Evolutionary conservation across 2,888 invertebrate species (phyloP).

Genomic region (Ecdyonurus torrentis): DNA sequence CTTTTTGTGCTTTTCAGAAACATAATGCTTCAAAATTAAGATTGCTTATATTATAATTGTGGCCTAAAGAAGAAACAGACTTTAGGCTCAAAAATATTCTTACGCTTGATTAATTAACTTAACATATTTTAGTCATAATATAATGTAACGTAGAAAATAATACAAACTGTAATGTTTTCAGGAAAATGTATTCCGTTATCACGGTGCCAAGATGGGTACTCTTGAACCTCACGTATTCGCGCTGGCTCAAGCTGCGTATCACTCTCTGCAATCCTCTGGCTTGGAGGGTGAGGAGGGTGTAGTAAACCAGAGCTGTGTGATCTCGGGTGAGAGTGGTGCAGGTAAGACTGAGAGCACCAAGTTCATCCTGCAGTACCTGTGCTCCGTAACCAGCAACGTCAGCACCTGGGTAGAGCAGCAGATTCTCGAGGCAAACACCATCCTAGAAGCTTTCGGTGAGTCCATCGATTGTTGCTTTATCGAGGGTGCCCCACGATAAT

Average conservation of each 20-base stretch:
- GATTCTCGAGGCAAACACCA: constrained; percentile 84
- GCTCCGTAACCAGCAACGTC: constrained; percentile 68
- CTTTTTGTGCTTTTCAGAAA: too few species aligned
- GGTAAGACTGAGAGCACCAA: constrained; percentile 90
- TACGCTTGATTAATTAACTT: too few species aligned
- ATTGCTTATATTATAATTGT: too few species aligned
- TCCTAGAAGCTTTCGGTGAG: constrained; percentile 81
- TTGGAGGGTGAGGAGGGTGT: not conserved
- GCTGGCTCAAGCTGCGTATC: constrained; percentile 75
- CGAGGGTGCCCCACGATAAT: constrained; percentile 7
- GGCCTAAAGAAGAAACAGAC: too few species aligned
- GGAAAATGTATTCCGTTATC: constrained; percentile 69
- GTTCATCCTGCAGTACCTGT: constrained; percentile 78
- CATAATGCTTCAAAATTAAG: too few species aligned
- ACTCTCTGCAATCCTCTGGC: constrained; percentile 43
- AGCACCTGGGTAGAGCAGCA: constrained; percentile 92
- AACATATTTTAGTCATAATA: too few species aligned
- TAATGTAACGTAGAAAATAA: too few species aligned
- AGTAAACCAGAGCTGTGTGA: constrained; percentile 40
- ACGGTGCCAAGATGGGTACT: constrained; percentile 62
- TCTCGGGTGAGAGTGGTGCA: constrained; percentile 84
- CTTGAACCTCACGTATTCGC: constrained; percentile 83
- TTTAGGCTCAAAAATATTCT: too few species aligned
- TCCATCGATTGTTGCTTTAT: constrained; percentile 11
- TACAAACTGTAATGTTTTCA: too few species aligned